Base-by-base conservation (phyloP, 2,888 invertebrate genomes). In the Pseudoips prasinana region DNA sequence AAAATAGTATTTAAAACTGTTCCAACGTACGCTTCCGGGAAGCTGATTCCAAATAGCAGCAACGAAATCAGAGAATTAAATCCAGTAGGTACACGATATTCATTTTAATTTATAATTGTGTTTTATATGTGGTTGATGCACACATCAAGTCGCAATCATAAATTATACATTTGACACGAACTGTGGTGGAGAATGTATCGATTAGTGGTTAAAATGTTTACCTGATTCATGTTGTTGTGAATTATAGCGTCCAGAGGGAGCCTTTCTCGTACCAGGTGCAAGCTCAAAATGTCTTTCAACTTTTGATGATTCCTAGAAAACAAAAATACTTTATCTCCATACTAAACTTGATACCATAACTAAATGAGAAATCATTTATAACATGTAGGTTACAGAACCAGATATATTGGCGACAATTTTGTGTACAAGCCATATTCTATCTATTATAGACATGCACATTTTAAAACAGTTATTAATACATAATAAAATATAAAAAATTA, bases 181-280 rank as follows among this genome's bases (percentile, higher is more conserved):
- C 44, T 25, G 34, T 23, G 22, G 17, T n/a, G n/a, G n/a, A n/a
- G n/a, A n/a, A n/a, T n/a, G n/a, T n/a, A n/a, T n/a, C n/a, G n/a
- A 41, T 46, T 51, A 29, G 30, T 10, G 35, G 32, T 30, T 39
- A n/a, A 37, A 51, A 52, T 59, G 35, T 53, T 66, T 81, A 94
- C 94, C 90, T 93, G 91, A 64, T 91, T 92, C 62, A 91, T 89
- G 64, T 92, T 94, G 64, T 92, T 92, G 52, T 93, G 91, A 35
- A 92, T 91, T 38, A 96, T 95, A 45, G 92, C 91, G 35, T 95
- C 94, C 55, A 94, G 89, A 7, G 94, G 94, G 26, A 96, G 83
- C 39, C 93, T 90, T 58, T 95, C 94, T 43, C 92, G 91, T 8
- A 96, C 94, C 49, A 96, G 89, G 78, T 97, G 97, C 67, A 97